Conservation (phyloP, 2,888 invertebrate genomes). For the Perithous albicinctus region DNA sequence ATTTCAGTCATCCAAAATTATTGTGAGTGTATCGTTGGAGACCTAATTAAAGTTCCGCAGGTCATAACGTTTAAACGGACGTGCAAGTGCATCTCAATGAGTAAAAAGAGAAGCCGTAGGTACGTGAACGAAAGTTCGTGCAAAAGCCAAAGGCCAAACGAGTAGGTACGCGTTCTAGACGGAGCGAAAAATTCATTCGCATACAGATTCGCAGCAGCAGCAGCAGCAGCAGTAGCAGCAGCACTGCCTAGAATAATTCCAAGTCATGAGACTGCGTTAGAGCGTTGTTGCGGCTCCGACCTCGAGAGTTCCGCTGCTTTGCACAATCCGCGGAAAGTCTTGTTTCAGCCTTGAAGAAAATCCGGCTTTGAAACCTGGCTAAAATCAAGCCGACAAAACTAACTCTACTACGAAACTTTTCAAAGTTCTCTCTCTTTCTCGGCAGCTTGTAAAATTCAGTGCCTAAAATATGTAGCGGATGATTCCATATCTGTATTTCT, state of each 20-base stretch:
- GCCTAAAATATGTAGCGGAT: background rate
- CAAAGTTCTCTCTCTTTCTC: background rate
- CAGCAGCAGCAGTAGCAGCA: background rate
- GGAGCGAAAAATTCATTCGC: conserved; percentile 55
- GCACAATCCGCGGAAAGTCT: conserved; percentile 31
- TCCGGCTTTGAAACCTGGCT: conserved; percentile 50
- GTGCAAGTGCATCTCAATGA: conserved; percentile 28
- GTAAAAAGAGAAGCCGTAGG: background rate
- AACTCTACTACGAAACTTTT: conserved; percentile 3
- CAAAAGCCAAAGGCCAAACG: conserved; percentile 29
- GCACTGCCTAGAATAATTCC: conserved; percentile 53
- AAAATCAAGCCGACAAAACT: conserved; percentile 44
- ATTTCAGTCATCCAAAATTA: conserved; percentile 29
- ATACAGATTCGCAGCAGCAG: conserved; percentile 35
- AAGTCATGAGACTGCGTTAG: conserved; percentile 28
- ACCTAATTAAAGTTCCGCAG: conserved; percentile 31
- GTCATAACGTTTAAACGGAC: conserved; percentile 31
- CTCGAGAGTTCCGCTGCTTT: conserved; percentile 20
- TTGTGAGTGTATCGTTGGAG: conserved; percentile 27
- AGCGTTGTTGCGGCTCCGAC: conserved; percentile 17
- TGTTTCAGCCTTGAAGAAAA: conserved; percentile 33
- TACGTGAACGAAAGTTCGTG: background rate
- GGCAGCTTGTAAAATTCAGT: conserved; percentile 17
- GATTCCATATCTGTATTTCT: background rate
- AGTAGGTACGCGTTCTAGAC: conserved; percentile 28